Evolutionary conservation across 1,140 invertebrate genomes (phyloP).

Genomic region (Frieseomelitta varia): DNA sequence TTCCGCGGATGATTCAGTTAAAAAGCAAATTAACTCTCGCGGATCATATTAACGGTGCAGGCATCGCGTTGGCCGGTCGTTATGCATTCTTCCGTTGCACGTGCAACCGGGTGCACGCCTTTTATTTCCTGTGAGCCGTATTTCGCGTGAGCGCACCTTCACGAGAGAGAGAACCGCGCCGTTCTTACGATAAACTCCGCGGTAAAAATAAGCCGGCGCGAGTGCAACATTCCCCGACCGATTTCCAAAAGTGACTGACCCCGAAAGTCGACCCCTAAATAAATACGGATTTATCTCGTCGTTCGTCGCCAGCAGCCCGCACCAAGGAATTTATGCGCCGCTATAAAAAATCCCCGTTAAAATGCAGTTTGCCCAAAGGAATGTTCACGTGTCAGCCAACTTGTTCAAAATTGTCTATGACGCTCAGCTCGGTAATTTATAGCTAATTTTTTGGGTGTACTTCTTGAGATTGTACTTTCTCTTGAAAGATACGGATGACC

Average conservation of each 20-base stretch:
- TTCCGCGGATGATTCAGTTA: background rate
- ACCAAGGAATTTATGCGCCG: constrained; percentile 25
- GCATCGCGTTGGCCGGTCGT: constrained; percentile 1
- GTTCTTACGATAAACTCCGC: background rate
- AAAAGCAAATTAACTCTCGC: background rate
- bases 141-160: constrained; percentile 11
- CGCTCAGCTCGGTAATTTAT: background rate
- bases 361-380: background rate
- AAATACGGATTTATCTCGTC: constrained; percentile 31
- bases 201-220: constrained; percentile 29
- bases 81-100: constrained; percentile 22
- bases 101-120: background rate
- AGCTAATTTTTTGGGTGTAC: constrained; percentile 8
- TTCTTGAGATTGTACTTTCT: too few species aligned
- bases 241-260: constrained; percentile 32
- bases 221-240: constrained; percentile 28
- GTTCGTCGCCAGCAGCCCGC: background rate
- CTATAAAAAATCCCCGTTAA: background rate
- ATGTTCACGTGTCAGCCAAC: background rate
- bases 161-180: background rate
- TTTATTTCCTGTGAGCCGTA: constrained; percentile 32
- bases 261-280: constrained; percentile 28
- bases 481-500: too few species aligned
- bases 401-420: background rate
- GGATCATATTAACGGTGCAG: constrained; percentile 14